A percentile compares a stretch with the other conserved stretches of the same genome.
Conservation (phyloP, 2,888 invertebrate species). For the Hydroisotoma schaefferi region DNA sequence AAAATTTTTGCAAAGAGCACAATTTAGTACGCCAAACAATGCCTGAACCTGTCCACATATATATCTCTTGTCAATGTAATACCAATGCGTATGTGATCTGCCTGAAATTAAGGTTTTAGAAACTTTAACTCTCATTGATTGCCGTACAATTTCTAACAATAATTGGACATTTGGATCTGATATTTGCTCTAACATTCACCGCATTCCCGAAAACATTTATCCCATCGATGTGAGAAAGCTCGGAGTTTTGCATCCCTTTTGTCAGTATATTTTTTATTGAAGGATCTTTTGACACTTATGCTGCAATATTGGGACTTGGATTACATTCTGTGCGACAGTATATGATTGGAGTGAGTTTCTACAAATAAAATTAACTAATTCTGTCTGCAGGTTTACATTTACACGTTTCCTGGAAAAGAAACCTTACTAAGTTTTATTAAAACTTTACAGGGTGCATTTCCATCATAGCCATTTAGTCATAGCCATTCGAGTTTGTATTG, state of each 20-base stretch:
- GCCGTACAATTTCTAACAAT: slow-evolving; percentile 5
- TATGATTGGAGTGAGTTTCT: slow-evolving; percentile 16
- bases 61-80: slow-evolving; percentile 22
- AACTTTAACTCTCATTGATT: no score
- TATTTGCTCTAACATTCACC: slow-evolving; percentile 17
- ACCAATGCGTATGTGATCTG: no score
- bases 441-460: slow-evolving; percentile 9
- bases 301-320: slow-evolving; percentile 17
- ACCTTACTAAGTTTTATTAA: no score
- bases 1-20: no score
- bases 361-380: no score
- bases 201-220: slow-evolving; percentile 24
- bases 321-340: slow-evolving; percentile 15
- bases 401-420: no score
- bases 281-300: slow-evolving; percentile 20
- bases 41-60: slow-evolving; percentile 15
- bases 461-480: no score
- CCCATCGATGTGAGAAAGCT: slow-evolving; percentile 23
- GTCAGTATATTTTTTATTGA: slow-evolving; percentile 17
- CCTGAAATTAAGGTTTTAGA: no score
- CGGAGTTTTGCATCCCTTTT: slow-evolving; percentile 16
- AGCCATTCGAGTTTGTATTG: slow-evolving; percentile 10
- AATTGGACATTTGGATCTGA: slow-evolving; percentile 23
- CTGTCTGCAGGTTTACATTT: no score
- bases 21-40: slow-evolving; percentile 20